Conservation (phyloP, 2,888 invertebrate genomes). For the Acanthosepion lycidas region DNA sequence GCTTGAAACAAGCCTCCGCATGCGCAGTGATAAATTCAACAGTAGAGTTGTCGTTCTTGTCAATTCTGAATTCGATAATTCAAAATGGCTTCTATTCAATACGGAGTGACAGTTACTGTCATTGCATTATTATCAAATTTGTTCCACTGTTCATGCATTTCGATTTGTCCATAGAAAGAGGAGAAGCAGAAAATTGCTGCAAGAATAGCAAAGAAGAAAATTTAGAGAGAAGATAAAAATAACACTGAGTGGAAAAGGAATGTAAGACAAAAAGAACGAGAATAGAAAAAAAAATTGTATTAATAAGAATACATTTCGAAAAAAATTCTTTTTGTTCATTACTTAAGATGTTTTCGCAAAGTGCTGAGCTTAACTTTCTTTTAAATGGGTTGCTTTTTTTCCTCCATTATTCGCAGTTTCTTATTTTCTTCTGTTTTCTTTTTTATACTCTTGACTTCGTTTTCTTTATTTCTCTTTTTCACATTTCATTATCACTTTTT, state of each 20-base stretch:
- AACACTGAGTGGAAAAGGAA: neutral
- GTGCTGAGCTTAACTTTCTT: neutral
- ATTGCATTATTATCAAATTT: slow-evolving; percentile 33
- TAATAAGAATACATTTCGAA: neutral
- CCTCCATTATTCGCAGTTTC: neutral
- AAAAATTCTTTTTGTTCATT: neutral
- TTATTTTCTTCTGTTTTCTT: neutral
- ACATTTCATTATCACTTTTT: too few species aligned
- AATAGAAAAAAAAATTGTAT: neutral
- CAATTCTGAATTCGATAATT: slow-evolving; percentile 1
- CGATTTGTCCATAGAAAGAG: neutral
- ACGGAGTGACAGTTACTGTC: neutral
- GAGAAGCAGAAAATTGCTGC: neutral
- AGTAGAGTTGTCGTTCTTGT: neutral
- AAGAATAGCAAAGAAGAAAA: neutral
- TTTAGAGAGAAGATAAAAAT: neutral
- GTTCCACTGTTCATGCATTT: slow-evolving; percentile 33
- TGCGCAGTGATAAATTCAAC: neutral
- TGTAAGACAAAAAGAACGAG: neutral
- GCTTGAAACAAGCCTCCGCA: neutral
- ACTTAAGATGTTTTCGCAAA: neutral
- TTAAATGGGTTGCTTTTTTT: neutral
- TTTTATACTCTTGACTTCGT: too few species aligned
- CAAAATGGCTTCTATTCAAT: slow-evolving; percentile 33
- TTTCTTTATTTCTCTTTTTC: too few species aligned